Evolutionary conservation across 2,888 invertebrate species (phyloP).

Genomic region (Ditula angustiorana): DNA sequence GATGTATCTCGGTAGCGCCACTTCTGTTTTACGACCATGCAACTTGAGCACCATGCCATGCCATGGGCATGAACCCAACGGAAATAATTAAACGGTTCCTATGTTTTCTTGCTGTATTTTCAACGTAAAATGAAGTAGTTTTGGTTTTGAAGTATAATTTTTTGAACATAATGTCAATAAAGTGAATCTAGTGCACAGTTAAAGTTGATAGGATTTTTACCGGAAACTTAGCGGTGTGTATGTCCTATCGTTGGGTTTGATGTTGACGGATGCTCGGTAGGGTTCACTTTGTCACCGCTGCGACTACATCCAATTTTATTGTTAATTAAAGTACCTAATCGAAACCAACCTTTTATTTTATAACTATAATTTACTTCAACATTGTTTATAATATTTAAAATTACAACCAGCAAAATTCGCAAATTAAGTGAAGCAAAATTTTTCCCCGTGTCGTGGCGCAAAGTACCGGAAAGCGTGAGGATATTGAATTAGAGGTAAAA

Average conservation of each 20-base stretch:
- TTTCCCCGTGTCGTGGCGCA: conserved; percentile 40
- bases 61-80: neutral
- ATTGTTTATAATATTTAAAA: neutral
- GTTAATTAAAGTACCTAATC: no score
- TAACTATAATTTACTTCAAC: no score
- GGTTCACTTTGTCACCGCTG: no score
- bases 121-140: neutral
- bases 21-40: conserved; percentile 23
- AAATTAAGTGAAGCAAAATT: conserved; percentile 29
- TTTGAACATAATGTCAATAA: no score
- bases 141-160: no score
- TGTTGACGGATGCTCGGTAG: no score
- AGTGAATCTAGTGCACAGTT: no score
- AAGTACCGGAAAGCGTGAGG: conserved; percentile 56
- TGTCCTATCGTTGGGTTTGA: no score
- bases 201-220: no score
- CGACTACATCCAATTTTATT: no score
- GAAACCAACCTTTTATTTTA: no score
- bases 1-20: conserved; percentile 20
- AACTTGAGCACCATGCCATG: conserved; percentile 18
- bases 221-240: no score
- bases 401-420: conserved; percentile 2
- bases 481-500: conserved; percentile 77
- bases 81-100: neutral
- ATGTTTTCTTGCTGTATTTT: neutral